Evolutionary conservation across 2,113 vertebrate genomes (phyloP).

Genomic region (Brachyistius frenatus): DNA sequence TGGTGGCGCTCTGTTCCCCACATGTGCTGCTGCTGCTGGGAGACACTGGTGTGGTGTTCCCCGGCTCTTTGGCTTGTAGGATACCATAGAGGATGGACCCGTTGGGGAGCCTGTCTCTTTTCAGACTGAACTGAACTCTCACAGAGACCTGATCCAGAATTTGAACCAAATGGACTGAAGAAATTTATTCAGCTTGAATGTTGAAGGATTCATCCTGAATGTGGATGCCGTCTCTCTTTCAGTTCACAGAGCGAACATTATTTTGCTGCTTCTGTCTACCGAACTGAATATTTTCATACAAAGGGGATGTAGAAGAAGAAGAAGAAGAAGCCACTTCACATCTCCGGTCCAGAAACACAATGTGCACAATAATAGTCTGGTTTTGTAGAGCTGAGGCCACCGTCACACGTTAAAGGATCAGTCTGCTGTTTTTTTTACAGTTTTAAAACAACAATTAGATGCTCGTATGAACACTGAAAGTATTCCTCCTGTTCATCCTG

Average conservation of each 20-base stretch:
- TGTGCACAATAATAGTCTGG: constrained; percentile 24
- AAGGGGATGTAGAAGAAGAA: background rate
- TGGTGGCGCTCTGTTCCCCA: constrained; percentile 55
- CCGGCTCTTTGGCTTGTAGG: constrained; percentile 37
- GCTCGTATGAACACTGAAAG: background rate
- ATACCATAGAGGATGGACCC: background rate
- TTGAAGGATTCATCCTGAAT: constrained; percentile 6
- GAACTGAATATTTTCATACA: constrained; percentile 36
- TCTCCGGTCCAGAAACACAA: constrained; percentile 4
- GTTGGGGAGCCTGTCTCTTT: background rate
- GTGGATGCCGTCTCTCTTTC: constrained; percentile 11
- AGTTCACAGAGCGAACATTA: constrained; percentile 3
- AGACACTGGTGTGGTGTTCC: constrained; percentile 11
- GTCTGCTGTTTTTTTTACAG: constrained; percentile 5
- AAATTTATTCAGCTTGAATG: constrained; percentile 13
- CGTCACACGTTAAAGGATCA: background rate
- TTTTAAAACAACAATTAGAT: background rate
- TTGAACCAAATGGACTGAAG: constrained; percentile 50
- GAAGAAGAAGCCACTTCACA: constrained; percentile 10
- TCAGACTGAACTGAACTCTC: constrained; percentile 5
- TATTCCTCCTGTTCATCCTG: no score
- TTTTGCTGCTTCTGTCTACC: constrained; percentile 34
- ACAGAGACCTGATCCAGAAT: constrained; percentile 36
- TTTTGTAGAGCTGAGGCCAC: background rate
- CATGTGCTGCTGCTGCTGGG: constrained; percentile 63